Base-by-base conservation (phyloP, 2,888 invertebrate species). In the Macrosiphum euphorbiae region DNA sequence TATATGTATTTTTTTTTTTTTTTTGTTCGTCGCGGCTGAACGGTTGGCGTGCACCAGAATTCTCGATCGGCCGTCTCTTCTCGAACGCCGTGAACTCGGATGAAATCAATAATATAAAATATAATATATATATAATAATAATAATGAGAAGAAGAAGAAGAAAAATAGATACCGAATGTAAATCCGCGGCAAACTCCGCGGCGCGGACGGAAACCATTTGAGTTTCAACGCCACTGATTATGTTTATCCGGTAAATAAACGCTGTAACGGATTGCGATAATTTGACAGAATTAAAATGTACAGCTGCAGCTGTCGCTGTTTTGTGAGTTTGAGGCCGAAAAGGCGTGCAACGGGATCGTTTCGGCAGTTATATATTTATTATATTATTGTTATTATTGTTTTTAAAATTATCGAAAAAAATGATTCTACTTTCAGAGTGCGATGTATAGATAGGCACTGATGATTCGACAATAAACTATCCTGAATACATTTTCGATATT, bases 241-340 rank as follows among this genome's bases (percentile, higher is more conserved):
- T 55, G 87, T 61, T 92, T 87, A 92, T 92, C 92, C 92, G 92
- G 92, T 47, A 50, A 58, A 85, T 47, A 41, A 86, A 91, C 91
- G 44, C 58, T 86, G 58, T 91, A 91, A 92, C 92, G 92, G 92
- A 92, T 92, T 87, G 92, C 92, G 61, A 35, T 67, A 47, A 90
- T 90, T 47, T n/a, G 47, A 86, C 52, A 26, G 88, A 52, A n/a
- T 86, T n/a, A 50, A 88, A 41, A 55, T 55, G 55, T 55, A n/a
- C 88, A 61, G 52, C 78, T 78, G 91, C 90, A 11, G 44, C 88
- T 88, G 35, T 55, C n/a, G 13, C 52, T 88, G 52, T n/a, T 41
- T 24, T 52, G 50, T 35, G 50, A 13, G 67, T 86, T 28, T 47
- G 47, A 20, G 78, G 20, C 78, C 20, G 35, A 78, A 78, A 78